Percentiles rank a stretch among this genome's conserved stretches.
Evolutionary conservation across 2,113 vertebrate genomes (phyloP).

Genomic region (Zapus hudsonius): DNA sequence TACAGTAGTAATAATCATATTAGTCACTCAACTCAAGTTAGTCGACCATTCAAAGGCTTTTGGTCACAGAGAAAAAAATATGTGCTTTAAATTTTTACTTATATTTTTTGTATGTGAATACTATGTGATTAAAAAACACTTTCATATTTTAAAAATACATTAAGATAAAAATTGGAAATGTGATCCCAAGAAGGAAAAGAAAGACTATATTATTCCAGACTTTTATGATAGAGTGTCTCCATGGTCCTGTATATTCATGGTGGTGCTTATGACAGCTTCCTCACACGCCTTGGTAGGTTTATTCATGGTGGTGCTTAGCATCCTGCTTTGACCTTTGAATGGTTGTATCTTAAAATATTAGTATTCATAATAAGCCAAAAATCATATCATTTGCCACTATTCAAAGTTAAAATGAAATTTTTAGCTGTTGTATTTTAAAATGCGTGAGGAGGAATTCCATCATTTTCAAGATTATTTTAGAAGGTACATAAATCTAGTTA

Average conservation of each 20-base stretch:
- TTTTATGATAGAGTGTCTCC: not conserved
- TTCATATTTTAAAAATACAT: slow-evolving; percentile 32
- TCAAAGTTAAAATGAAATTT: slow-evolving; percentile 14
- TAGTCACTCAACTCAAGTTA: slow-evolving; percentile 7
- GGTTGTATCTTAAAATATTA: not conserved
- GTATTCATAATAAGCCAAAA: not conserved
- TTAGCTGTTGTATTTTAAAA: not conserved
- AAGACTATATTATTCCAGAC: not conserved
- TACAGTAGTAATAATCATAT: not conserved
- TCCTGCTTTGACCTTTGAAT: not conserved
- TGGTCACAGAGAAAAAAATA: not conserved
- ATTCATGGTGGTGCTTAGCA: not conserved
- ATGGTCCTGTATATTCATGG: not conserved
- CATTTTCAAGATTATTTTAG: not conserved
- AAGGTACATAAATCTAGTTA: not conserved
- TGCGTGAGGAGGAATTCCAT: not conserved
- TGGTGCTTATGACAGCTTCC: too few relatives aligned
- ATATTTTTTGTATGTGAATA: not conserved
- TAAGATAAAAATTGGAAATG: not conserved
- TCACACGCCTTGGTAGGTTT: too few relatives aligned
- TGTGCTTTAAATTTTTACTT: not conserved
- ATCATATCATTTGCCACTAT: not conserved
- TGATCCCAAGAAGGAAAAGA: not conserved
- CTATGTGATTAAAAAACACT: slow-evolving; percentile 7
- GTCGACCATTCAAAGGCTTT: not conserved